These are phyloP conservation scores for Mareca strepera DNA, from an alignment of 2,797 vertebrate genomes.

Conservation along the genomic window DNA sequence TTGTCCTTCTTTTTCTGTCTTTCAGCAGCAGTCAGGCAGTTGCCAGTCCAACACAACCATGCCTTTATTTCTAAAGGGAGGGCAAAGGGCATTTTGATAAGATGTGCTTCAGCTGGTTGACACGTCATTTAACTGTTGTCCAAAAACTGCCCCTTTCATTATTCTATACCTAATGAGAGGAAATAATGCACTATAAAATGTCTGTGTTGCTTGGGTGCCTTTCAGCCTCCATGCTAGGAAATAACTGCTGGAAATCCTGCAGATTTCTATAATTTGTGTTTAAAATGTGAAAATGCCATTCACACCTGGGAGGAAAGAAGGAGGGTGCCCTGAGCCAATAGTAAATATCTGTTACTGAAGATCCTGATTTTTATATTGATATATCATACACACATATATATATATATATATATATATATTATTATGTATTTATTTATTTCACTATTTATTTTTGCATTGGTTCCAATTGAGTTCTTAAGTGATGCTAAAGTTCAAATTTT, in stretches of 20 bases:
- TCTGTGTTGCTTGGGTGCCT: not conserved
- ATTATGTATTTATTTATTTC: not conserved
- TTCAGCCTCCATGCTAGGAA: not conserved
- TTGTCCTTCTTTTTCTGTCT: not conserved
- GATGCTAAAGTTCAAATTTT: not conserved
- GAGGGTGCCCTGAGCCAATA: not conserved
- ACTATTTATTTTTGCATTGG: not conserved
- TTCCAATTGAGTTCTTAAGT: not conserved
- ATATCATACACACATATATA: no score
- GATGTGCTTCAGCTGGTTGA: not conserved
- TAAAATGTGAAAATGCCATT: not conserved
- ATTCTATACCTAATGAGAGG: not conserved
- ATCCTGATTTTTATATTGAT: not conserved
- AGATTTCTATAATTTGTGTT: not conserved
- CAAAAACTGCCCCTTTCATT: not conserved
- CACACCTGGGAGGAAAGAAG: not conserved
- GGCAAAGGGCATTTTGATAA: not conserved
- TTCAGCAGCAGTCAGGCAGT: not conserved
- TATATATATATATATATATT: no score
- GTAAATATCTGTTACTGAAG: not conserved
- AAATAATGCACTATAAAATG: not conserved
- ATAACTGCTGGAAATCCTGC: not conserved
- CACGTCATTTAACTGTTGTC: not conserved
- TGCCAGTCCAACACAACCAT: not conserved
- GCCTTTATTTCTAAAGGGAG: slow-evolving; percentile 11